These are phyloP conservation scores for Malthinus flaveolus DNA, from an alignment of 2,888 invertebrate genomes.

Conservation along the genomic window DNA sequence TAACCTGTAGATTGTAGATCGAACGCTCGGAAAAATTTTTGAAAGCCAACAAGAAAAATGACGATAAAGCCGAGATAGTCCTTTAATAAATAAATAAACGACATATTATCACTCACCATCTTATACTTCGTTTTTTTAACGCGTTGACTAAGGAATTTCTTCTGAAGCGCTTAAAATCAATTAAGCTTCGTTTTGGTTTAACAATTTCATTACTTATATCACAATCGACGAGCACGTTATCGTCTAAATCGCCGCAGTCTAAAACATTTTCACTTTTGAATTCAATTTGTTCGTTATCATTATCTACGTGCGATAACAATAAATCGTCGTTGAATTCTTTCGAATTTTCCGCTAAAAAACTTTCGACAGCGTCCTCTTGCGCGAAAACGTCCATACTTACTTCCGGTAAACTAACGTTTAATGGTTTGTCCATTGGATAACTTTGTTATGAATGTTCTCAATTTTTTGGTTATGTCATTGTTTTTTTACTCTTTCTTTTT, in stretches of 20 bases:
- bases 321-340: slow-evolving; percentile 40
- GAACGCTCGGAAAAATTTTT: too few species aligned
- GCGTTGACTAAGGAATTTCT: slow-evolving; percentile 25
- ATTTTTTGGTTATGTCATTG: slow-evolving; percentile 24
- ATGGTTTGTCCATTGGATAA: slow-evolving; percentile 33
- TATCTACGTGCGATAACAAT: slow-evolving; percentile 28
- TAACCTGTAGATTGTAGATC: too few species aligned
- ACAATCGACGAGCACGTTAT: slow-evolving; percentile 22
- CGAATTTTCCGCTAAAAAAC: slow-evolving; percentile 48
- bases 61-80: too few species aligned
- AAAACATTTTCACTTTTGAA: slow-evolving; percentile 39
- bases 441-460: slow-evolving; percentile 15
- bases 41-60: too few species aligned
- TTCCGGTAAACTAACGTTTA: slow-evolving; percentile 25
- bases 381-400: slow-evolving; percentile 37
- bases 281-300: slow-evolving; percentile 34
- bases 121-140: slow-evolving; percentile 34
- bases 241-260: slow-evolving; percentile 33
- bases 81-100: too few species aligned
- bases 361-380: slow-evolving; percentile 48
- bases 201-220: slow-evolving; percentile 9
- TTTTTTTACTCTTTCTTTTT: neutral
- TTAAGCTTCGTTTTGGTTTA: slow-evolving; percentile 13
- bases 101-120: slow-evolving; percentile 31
- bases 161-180: slow-evolving; percentile 8